Conservation (phyloP, 2,888 invertebrate species). For the Myopa tessellatipennis region DNA sequence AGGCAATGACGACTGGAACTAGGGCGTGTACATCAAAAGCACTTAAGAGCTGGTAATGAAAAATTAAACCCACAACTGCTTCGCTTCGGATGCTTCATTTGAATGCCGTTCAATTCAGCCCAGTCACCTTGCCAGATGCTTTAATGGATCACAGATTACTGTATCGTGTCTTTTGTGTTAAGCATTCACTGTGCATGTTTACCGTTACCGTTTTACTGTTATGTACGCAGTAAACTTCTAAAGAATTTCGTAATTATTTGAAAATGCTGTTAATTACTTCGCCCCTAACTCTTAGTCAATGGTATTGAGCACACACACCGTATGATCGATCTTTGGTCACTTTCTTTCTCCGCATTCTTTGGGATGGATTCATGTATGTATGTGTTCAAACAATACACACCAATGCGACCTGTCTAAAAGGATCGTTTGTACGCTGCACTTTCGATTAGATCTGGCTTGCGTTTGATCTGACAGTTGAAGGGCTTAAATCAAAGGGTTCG, state of each 20-base stretch:
- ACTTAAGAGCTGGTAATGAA: constrained; percentile 43
- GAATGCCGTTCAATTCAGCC: constrained; percentile 50
- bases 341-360: constrained; percentile 23
- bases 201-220: constrained; percentile 22
- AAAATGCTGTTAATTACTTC: background rate
- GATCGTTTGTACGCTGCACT: constrained; percentile 20
- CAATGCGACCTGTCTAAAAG: background rate
- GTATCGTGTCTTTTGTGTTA: constrained; percentile 53
- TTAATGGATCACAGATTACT: constrained; percentile 63
- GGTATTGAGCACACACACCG: background rate
- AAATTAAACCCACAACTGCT: constrained; percentile 24
- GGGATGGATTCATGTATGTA: background rate
- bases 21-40: constrained; percentile 50
- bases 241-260: constrained; percentile 28
- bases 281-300: background rate
- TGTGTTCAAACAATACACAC: background rate
- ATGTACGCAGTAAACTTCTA: constrained; percentile 26
- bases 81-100: constrained; percentile 51
- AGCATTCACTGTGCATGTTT: constrained; percentile 7
- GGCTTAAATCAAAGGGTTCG: background rate
- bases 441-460: constrained; percentile 33
- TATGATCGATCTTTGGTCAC: constrained; percentile 33
- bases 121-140: constrained; percentile 43
- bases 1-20: constrained; percentile 32
- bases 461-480: constrained; percentile 48